Percentiles rank a stretch among this genome's conserved stretches.
phyloP scores from a whole-genome alignment of 2,797 vertebrate species.

The Micromesistius poutassou region DNA sequence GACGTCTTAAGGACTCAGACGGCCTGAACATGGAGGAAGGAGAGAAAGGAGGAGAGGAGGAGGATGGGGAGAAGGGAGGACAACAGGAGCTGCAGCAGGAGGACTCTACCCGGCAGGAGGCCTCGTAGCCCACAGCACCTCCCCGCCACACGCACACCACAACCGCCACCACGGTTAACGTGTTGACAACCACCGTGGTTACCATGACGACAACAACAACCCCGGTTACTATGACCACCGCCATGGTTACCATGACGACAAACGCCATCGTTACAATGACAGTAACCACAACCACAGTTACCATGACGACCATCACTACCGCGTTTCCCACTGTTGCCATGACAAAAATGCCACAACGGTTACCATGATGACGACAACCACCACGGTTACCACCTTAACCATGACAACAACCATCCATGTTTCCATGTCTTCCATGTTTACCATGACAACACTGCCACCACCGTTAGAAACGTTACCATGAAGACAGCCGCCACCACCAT shows the following conservation, averaged over 20 bases:
- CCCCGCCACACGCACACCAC: conserved; percentile 68
- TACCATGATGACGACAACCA: conserved; percentile 65
- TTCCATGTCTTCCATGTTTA: not conserved
- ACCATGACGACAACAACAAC: conserved; percentile 50
- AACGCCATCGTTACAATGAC: not conserved
- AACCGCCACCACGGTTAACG: conserved; percentile 34
- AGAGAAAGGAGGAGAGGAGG: conserved; percentile 76
- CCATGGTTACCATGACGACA: not conserved
- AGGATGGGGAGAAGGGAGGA: not conserved
- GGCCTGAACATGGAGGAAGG: conserved; percentile 90
- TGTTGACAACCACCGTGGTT: conserved; percentile 31
- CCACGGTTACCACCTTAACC: conserved; percentile 54
- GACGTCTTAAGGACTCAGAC: conserved; percentile 91
- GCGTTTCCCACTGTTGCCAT: too few relatives aligned
- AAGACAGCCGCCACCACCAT: conserved; percentile 58
- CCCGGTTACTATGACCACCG: not conserved
- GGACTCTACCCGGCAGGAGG: conserved; percentile 83
- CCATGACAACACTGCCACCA: not conserved
- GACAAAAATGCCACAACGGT: conserved; percentile 7
- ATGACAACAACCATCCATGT: conserved; percentile 5
- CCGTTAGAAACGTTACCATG: conserved; percentile 44
- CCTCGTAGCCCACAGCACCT: conserved; percentile 74
- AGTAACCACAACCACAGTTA: conserved; percentile 6
- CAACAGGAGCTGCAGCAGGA: conserved; percentile 54
- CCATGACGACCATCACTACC: conserved; percentile 15